phyloP scores from a whole-genome alignment of 2,888 invertebrate species.

The Chaitophorus viminalis region DNA sequence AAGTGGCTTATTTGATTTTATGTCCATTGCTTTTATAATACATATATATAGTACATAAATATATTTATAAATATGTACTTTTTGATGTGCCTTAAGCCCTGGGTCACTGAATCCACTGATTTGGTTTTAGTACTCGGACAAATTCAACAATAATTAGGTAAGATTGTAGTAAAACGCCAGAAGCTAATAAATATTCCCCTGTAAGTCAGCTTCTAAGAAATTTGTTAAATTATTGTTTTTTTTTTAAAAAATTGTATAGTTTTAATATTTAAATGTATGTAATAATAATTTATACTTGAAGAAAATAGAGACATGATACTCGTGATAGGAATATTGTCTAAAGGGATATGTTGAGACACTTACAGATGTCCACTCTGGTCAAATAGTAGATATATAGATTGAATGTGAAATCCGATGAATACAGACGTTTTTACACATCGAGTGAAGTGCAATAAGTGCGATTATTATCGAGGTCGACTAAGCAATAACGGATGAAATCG shows the following conservation, averaged over 20 bases:
- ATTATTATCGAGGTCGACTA: constrained; percentile 41
- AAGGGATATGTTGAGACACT: neutral
- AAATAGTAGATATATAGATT: neutral
- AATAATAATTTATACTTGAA: neutral
- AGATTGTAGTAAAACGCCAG: neutral
- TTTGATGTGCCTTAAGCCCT: too few species aligned
- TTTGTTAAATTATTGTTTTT: neutral
- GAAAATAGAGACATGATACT: neutral
- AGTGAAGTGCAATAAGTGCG: constrained; percentile 17
- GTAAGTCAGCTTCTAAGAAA: neutral
- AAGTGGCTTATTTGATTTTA: constrained; percentile 38
- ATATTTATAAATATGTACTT: too few species aligned
- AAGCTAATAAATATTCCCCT: neutral
- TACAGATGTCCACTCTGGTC: neutral
- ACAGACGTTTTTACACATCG: constrained; percentile 2
- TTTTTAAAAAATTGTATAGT: neutral
- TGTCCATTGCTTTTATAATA: constrained; percentile 26
- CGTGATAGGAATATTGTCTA: neutral
- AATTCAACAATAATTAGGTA: neutral
- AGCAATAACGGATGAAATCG: constrained; percentile 28
- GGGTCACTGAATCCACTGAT: too few species aligned
- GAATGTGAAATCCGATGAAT: neutral
- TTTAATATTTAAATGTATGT: neutral
- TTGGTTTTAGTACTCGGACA: too few species aligned
- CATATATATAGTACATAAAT: too few species aligned